Evolutionary conservation across 2,888 invertebrate species (phyloP), one percentile per base, ranked within the genome.

Genomic region (Drosophila atripex): DNA sequence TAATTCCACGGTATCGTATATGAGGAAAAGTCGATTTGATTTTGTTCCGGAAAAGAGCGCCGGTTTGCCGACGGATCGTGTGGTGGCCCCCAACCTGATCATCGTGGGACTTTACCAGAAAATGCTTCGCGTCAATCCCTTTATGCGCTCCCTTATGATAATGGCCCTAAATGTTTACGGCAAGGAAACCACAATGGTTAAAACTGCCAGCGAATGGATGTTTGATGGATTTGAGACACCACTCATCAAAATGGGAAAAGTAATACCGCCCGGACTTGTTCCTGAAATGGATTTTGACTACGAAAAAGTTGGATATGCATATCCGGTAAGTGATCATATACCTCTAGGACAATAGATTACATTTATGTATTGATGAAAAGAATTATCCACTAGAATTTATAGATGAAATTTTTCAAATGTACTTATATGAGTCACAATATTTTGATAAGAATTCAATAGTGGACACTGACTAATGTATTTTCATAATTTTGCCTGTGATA

Each of bases 221-320:
- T 96, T 97, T 83, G 94, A 94, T 7, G 97, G 97, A 0, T 97
- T 96, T 88, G 92, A 94, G 0, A 97, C 97, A 88, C 92, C 94
- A 0, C 86, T 97, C 4, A 92, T 97, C 49, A 93, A 94, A 41
- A 75, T 83, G 43, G 73, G 73, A 57, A 73, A 78, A 32, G 41
- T 86, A 32, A 88, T 95, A 57, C 94, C 94, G 0, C 92, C 92
- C 65, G 92, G 91, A 72, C 76, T 95, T 35, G 89, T 92, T 0
- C 88, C 84, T 2, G 88, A 93, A 90, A 91, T 93, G 0, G 92
- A 93, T 0, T 93, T 94, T 0, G 93, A 93, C 0, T 94, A 94
- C 74, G 97, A 97, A 82, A 94, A 93, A 80, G 97, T 98, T 86
- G 98, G 96, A 11, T 95, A 97, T 94, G 97, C 97, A 90, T 97